phyloP scores from a whole-genome alignment of 2,113 vertebrate genomes.

The Pagrus major region DNA sequence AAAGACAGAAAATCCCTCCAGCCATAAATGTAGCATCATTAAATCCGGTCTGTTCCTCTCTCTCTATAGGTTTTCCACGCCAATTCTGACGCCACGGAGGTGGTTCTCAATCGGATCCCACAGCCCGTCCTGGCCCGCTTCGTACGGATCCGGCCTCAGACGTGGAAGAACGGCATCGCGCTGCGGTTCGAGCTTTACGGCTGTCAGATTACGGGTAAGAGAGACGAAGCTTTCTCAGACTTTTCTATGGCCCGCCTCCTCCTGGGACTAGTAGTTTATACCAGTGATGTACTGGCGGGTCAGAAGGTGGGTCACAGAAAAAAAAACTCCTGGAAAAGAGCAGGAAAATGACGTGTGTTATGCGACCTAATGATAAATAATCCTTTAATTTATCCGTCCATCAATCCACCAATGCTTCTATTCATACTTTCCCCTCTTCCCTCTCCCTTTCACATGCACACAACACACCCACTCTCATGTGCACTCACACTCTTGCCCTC shows the following conservation, averaged over 20 bases:
- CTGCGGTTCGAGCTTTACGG: constrained; percentile 96
- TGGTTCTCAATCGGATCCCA: constrained; percentile 95
- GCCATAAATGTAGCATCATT: not conserved
- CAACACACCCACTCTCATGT: constrained; percentile 59
- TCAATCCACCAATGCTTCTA: constrained; percentile 35
- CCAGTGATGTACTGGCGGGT: constrained; percentile 35
- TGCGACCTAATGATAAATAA: constrained; percentile 38
- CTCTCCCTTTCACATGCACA: constrained; percentile 30
- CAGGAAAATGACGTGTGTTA: not conserved
- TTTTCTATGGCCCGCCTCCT: constrained; percentile 31
- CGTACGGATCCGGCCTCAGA: constrained; percentile 92
- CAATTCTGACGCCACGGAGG: constrained; percentile 91
- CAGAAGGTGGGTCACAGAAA: constrained; percentile 38
- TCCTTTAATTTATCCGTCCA: constrained; percentile 26
- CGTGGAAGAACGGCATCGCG: constrained; percentile 93
- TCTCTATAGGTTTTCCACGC: constrained; percentile 91
- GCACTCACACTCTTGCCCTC: constrained; percentile 58
- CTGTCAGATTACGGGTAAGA: constrained; percentile 94
- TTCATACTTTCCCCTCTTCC: constrained; percentile 32
- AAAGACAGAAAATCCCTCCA: not conserved
- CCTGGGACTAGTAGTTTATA: constrained; percentile 22
- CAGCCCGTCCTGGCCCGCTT: constrained; percentile 93
- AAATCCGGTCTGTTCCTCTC: constrained; percentile 13
- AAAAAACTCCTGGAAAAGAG: constrained; percentile 41
- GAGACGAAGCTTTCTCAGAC: constrained; percentile 25